Percentiles rank a stretch among this genome's conserved stretches.
Conservation (phyloP, 2,113 vertebrate genomes). For the Dolichotis patagonum region DNA sequence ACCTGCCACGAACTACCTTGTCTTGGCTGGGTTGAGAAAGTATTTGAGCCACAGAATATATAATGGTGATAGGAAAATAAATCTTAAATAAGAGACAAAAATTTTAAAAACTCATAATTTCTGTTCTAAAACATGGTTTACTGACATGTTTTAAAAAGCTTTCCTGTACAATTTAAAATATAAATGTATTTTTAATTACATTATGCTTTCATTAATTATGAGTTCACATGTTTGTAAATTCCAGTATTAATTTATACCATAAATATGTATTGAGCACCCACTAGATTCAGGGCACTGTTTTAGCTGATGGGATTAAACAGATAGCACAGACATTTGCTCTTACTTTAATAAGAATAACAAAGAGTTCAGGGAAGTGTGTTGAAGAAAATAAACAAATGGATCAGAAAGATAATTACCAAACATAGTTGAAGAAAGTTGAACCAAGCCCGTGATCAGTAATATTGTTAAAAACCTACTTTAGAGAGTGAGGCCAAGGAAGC, state of each 20-base stretch:
- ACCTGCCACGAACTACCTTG: not conserved
- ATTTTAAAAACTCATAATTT: not conserved
- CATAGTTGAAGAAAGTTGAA: not conserved
- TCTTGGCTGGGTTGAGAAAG: not conserved
- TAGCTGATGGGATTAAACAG: not conserved
- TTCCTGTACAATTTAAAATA: constrained; percentile 4
- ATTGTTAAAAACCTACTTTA: not conserved
- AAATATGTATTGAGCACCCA: not conserved
- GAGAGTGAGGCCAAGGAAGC: not conserved
- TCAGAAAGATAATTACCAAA: not conserved
- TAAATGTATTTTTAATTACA: not conserved
- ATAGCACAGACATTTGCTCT: not conserved
- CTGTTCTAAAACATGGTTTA: not conserved
- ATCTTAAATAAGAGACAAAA: not conserved
- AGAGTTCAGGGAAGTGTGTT: not conserved
- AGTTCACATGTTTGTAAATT: constrained; percentile 3
- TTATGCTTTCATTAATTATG: constrained; percentile 8
- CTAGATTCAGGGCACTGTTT: not conserved
- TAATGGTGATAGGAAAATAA: constrained; percentile 9
- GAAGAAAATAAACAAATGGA: not conserved
- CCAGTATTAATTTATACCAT: constrained; percentile 8
- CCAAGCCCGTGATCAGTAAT: not conserved
- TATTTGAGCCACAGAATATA: not conserved
- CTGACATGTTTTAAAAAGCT: not conserved
- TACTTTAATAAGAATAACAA: not conserved